Conservation (phyloP, 2,888 invertebrate species). For the Drosophila merina region DNA sequence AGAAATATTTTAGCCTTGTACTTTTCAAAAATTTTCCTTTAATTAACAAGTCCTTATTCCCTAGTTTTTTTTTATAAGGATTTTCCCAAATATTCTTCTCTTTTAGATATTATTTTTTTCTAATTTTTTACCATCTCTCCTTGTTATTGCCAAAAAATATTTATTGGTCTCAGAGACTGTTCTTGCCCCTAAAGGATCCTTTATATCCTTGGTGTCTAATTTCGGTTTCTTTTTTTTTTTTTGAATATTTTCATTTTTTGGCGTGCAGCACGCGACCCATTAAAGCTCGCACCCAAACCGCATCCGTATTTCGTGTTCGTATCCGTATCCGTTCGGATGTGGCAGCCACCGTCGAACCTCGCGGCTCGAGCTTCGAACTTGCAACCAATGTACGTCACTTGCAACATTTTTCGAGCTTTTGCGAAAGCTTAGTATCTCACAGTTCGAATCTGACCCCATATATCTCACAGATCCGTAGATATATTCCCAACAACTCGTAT, state of each 20-base stretch:
- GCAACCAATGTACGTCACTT: constrained; percentile 6
- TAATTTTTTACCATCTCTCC: too few species aligned
- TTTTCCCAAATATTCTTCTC: too few species aligned
- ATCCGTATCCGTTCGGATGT: constrained; percentile 4
- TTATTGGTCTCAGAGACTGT: background rate
- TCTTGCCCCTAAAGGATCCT: background rate
- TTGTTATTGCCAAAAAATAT: background rate
- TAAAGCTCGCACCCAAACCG: constrained; percentile 23
- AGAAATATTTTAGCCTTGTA: background rate
- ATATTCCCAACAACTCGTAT: too few species aligned
- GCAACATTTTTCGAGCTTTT: background rate
- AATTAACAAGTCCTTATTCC: too few species aligned
- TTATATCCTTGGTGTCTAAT: background rate
- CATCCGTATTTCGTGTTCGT: constrained; percentile 23
- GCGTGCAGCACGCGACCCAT: constrained; percentile 35
- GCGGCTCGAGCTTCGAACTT: background rate
- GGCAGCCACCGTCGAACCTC: background rate
- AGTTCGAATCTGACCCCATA: background rate
- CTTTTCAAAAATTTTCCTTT: too few species aligned
- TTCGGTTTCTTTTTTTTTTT: constrained; percentile 1
- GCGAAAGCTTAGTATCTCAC: background rate
- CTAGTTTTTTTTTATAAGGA: too few species aligned
- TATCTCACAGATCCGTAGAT: background rate
- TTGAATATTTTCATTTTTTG: constrained; percentile 7
- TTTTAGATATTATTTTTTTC: background rate